Percentiles rank a stretch among this genome's conserved stretches.
phyloP scores from a whole-genome alignment of 2,113 vertebrate genomes.

The Microcebus lehilahytsara region DNA sequence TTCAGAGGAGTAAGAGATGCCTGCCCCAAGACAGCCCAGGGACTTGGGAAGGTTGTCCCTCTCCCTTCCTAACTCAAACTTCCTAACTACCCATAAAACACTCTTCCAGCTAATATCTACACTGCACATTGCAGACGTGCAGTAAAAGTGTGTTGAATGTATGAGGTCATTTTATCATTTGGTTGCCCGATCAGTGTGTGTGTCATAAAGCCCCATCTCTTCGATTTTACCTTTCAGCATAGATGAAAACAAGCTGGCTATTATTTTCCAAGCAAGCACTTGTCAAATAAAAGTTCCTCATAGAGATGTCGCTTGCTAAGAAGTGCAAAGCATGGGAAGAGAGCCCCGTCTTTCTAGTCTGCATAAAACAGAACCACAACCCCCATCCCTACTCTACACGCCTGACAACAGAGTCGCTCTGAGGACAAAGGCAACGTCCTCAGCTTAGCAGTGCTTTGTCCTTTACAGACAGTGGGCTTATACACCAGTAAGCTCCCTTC shows the following conservation, averaged over 20 bases:
- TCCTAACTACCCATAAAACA: background rate
- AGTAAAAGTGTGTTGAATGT: background rate
- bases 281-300: constrained; percentile 4
- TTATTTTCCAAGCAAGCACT: constrained; percentile 32
- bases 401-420: background rate
- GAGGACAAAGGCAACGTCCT: background rate
- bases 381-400: background rate
- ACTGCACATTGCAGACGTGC: background rate
- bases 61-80: background rate
- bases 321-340: background rate
- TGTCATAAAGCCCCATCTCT: constrained; percentile 19
- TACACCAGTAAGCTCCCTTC: background rate
- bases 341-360: background rate
- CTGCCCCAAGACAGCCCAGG: background rate
- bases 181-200: background rate
- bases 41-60: background rate
- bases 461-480: background rate
- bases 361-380: background rate
- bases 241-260: constrained; percentile 48
- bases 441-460: background rate
- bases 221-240: constrained; percentile 29
- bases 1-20: background rate
- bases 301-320: background rate
- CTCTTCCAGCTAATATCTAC: background rate
- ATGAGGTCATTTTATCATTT: constrained; percentile 37